Evolutionary conservation across 2,113 vertebrate genomes (phyloP).

Genomic region (Herpailurus yagouaroundi): DNA sequence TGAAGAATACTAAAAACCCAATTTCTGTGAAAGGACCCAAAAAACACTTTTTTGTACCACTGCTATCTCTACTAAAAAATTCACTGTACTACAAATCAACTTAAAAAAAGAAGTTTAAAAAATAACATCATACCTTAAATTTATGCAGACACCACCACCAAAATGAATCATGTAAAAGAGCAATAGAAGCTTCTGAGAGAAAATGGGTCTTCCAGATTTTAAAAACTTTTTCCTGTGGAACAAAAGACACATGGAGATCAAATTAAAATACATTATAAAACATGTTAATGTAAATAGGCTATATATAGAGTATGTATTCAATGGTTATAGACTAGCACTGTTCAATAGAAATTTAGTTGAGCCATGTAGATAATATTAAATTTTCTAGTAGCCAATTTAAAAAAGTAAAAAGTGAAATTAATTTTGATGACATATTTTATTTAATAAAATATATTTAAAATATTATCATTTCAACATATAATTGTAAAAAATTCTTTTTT

Average conservation of each 20-base stretch:
- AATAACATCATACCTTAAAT: slow-evolving; percentile 78
- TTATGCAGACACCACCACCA: slow-evolving; percentile 83
- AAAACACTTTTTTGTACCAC: background rate
- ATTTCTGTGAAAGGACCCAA: slow-evolving; percentile 35
- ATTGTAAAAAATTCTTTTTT: background rate
- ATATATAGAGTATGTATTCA: background rate
- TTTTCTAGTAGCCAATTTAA: background rate
- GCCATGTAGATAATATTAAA: background rate
- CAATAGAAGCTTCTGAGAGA: slow-evolving; percentile 80
- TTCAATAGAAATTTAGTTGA: slow-evolving; percentile 31
- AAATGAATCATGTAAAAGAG: slow-evolving; percentile 83
- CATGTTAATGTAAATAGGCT: background rate
- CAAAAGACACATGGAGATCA: slow-evolving; percentile 35
- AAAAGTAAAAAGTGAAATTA: slow-evolving; percentile 42
- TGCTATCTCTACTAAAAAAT: slow-evolving; percentile 18
- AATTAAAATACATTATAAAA: slow-evolving; percentile 38
- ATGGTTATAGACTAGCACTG: background rate
- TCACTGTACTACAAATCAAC: slow-evolving; percentile 9
- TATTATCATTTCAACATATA: background rate
- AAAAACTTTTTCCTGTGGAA: slow-evolving; percentile 59
- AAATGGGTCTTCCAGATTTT: slow-evolving; percentile 80
- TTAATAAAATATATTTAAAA: slow-evolving; percentile 45
- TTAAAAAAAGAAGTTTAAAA: background rate
- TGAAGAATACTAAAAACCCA: slow-evolving; percentile 13
- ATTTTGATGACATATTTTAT: background rate